phyloP scores from a whole-genome alignment of 1,140 invertebrate genomes.

The Drosophila elegans region DNA sequence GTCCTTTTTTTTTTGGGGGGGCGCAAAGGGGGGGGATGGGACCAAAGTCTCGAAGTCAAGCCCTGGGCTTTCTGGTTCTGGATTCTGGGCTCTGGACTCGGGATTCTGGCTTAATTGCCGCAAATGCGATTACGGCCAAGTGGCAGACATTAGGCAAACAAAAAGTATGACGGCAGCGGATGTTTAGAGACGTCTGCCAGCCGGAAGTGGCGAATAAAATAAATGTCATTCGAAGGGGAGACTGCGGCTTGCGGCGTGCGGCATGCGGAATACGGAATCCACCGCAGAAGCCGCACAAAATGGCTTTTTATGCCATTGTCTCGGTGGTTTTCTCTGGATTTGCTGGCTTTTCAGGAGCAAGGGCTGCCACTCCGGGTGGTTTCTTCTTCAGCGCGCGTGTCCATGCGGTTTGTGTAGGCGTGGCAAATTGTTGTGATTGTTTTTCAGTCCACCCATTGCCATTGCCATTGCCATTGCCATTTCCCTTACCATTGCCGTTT shows the following conservation, averaged over 20 bases:
- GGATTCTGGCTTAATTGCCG: slow-evolving; percentile 70
- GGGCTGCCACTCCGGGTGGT: slow-evolving; percentile 10
- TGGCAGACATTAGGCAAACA: slow-evolving; percentile 80
- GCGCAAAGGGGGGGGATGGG: too few relatives aligned
- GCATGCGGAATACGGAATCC: slow-evolving; percentile 10
- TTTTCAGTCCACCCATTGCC: slow-evolving; percentile 47
- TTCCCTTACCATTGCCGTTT: slow-evolving; percentile 23
- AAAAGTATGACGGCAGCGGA: slow-evolving; percentile 78
- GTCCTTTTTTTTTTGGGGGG: slow-evolving; percentile 25
- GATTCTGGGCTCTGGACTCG: slow-evolving; percentile 24
- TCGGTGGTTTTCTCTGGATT: slow-evolving; percentile 17
- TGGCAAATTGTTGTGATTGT: slow-evolving; percentile 83
- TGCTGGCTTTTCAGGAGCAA: not conserved
- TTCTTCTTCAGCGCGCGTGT: slow-evolving; percentile 54
- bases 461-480: not conserved
- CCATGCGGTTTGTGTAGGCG: slow-evolving; percentile 74
- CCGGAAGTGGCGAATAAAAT: slow-evolving; percentile 81
- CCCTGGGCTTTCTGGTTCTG: slow-evolving; percentile 41
- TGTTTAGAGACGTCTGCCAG: slow-evolving; percentile 77
- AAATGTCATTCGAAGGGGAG: slow-evolving; percentile 66
- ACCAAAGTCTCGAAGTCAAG: slow-evolving; percentile 65
- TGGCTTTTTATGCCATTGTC: slow-evolving; percentile 74
- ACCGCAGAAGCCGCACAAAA: slow-evolving; percentile 70
- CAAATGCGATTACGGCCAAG: slow-evolving; percentile 82
- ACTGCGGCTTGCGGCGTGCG: not conserved